Evolutionary conservation across 64 coral and sea anemone genomes (phyloP).

Genomic region (Montipora foliosa): DNA sequence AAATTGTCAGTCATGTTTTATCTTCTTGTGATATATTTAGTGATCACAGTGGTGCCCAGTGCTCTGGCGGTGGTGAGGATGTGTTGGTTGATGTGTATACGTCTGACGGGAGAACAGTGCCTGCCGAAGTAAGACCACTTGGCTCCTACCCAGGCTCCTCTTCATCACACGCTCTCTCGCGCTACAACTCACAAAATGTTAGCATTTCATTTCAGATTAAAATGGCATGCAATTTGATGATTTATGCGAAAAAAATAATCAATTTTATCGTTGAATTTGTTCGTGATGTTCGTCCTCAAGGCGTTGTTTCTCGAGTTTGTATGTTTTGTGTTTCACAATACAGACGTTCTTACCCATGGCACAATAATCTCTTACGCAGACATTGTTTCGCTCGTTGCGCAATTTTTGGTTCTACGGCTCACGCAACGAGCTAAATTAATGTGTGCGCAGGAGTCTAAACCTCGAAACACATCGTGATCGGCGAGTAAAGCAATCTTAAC

Average conservation of each 20-base stretch:
- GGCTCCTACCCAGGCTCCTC: slow-evolving; percentile 78
- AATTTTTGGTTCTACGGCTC: neutral
- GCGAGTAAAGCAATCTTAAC: neutral
- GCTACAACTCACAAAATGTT: slow-evolving; percentile 85
- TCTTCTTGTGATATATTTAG: slow-evolving; percentile 60
- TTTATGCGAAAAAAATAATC: slow-evolving; percentile 19
- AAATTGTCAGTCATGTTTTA: neutral
- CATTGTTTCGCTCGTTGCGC: neutral
- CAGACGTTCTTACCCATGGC: neutral
- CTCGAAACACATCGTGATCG: neutral
- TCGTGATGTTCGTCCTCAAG: neutral
- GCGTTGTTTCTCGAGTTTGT: neutral
- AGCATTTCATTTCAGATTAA: slow-evolving; percentile 61
- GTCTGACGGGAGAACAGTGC: slow-evolving; percentile 92
- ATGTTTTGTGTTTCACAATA: slow-evolving; percentile 2
- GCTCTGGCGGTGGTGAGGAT: slow-evolving; percentile 92
- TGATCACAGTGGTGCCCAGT: slow-evolving; percentile 87
- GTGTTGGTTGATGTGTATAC: slow-evolving; percentile 94
- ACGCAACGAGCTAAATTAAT: neutral
- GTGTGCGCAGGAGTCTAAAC: neutral
- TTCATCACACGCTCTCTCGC: slow-evolving; percentile 70
- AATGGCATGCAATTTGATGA: slow-evolving; percentile 49
- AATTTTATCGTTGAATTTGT: neutral
- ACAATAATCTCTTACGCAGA: neutral
- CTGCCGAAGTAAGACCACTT: slow-evolving; percentile 97